phyloP scores from a whole-genome alignment of 2,888 invertebrate species.

The Altica lythri region DNA sequence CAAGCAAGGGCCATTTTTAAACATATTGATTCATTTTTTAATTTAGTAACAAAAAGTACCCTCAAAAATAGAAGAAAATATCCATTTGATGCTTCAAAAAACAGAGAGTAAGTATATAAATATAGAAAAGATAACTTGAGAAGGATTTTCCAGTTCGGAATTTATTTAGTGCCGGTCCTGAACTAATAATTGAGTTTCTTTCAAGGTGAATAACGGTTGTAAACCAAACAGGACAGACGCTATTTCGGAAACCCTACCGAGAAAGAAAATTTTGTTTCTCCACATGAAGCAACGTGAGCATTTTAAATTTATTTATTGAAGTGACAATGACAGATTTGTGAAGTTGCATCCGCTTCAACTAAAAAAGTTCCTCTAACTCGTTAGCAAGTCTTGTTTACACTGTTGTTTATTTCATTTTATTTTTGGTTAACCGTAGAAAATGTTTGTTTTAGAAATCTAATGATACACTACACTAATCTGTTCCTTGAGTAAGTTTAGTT shows the following conservation, averaged over 20 bases:
- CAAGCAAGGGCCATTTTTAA: too few species aligned
- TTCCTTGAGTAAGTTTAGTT: constrained; percentile 14
- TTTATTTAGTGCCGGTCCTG: too few species aligned
- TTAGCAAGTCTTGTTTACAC: constrained; percentile 29
- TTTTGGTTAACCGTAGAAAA: constrained; percentile 20
- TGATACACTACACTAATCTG: constrained; percentile 18
- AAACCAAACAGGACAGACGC: constrained; percentile 4
- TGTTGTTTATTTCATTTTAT: constrained; percentile 27
- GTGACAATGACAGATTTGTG: constrained; percentile 43
- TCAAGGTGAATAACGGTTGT: constrained; percentile 11
- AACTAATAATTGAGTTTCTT: not conserved
- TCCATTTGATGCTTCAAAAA: too few species aligned
- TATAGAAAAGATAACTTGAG: too few species aligned
- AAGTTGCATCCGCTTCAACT: constrained; percentile 25
- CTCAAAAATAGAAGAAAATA: too few species aligned
- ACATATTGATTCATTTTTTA: too few species aligned
- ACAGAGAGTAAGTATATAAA: too few species aligned
- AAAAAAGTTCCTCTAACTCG: constrained; percentile 15
- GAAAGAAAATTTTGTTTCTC: constrained; percentile 39
- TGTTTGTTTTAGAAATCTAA: constrained; percentile 25
- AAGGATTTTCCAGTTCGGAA: too few species aligned
- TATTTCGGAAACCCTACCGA: constrained; percentile 38
- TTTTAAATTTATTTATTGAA: constrained; percentile 42
- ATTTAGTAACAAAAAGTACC: too few species aligned
- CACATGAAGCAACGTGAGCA: constrained; percentile 35